Evolutionary conservation across 1,140 invertebrate species (phyloP).

Genomic region (Drosophila santomea): DNA sequence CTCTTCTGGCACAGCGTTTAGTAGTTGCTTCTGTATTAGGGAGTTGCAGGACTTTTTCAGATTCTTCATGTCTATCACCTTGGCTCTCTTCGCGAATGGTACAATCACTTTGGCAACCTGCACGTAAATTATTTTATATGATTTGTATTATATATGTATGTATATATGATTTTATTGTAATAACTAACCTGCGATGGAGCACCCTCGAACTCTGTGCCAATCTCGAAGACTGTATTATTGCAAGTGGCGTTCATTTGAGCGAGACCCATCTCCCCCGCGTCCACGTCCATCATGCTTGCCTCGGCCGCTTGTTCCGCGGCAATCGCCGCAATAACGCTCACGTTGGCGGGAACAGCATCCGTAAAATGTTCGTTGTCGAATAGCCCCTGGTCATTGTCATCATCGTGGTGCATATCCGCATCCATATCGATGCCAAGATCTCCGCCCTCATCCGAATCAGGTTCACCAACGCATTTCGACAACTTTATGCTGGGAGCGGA

Average conservation of each 20-base stretch:
- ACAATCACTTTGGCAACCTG: slow-evolving; percentile 88
- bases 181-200: slow-evolving; percentile 70
- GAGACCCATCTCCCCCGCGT: slow-evolving; percentile 13
- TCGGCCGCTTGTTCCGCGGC: slow-evolving; percentile 25
- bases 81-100: slow-evolving; percentile 89
- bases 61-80: slow-evolving; percentile 91
- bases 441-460: slow-evolving; percentile 42
- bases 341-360: slow-evolving; percentile 31
- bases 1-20: slow-evolving; percentile 32
- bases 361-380: slow-evolving; percentile 65
- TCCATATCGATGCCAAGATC: slow-evolving; percentile 33
- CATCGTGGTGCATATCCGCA: slow-evolving; percentile 31
- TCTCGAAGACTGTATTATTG: slow-evolving; percentile 78
- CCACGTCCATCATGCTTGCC: slow-evolving; percentile 60
- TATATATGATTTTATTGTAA: background rate
- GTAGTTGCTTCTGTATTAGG: slow-evolving; percentile 75
- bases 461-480: slow-evolving; percentile 28
- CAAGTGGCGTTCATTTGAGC: slow-evolving; percentile 19
- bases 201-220: slow-evolving; percentile 77
- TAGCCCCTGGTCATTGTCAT: slow-evolving; percentile 61
- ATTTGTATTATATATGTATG: background rate
- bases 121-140: background rate
- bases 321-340: slow-evolving; percentile 5
- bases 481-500: slow-evolving; percentile 68
- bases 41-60: slow-evolving; percentile 88